phyloP scores from a whole-genome alignment of 2,888 invertebrate genomes.

The Chironomus riparius region DNA sequence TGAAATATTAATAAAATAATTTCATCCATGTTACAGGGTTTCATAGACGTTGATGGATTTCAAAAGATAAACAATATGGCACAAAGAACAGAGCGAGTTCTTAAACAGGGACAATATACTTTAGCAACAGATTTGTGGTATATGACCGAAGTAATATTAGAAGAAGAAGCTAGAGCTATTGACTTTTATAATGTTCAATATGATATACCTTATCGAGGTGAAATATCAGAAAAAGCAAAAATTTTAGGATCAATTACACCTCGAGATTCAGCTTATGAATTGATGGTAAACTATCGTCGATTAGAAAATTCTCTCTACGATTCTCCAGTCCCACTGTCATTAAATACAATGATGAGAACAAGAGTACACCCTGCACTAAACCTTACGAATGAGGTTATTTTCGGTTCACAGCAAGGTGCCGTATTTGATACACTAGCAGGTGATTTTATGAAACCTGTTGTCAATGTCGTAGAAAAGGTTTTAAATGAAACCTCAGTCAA shows the following conservation, averaged over 20 bases:
- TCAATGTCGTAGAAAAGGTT: constrained; percentile 56
- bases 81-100: constrained; percentile 46
- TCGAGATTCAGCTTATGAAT: neutral
- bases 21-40: constrained; percentile 41
- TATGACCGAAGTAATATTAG: constrained; percentile 53
- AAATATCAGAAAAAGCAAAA: neutral
- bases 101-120: constrained; percentile 49
- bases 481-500: constrained; percentile 58
- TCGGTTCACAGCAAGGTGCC: constrained; percentile 51
- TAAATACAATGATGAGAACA: constrained; percentile 60
- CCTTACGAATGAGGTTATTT: constrained; percentile 54
- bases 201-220: constrained; percentile 34
- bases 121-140: constrained; percentile 58
- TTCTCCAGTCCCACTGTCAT: constrained; percentile 1
- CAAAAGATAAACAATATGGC: constrained; percentile 51
- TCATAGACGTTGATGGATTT: constrained; percentile 60
- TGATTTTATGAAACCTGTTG: constrained; percentile 78
- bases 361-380: constrained; percentile 55
- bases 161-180: constrained; percentile 52
- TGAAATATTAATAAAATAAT: too few species aligned
- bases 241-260: neutral
- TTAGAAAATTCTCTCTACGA: neutral
- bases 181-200: constrained; percentile 76
- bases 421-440: constrained; percentile 52
- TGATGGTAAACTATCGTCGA: constrained; percentile 15